Evolutionary conservation across 1,140 invertebrate species (phyloP), one percentile per base, ranked within the genome.

Genomic region (Elymnias hypermnestra): DNA sequence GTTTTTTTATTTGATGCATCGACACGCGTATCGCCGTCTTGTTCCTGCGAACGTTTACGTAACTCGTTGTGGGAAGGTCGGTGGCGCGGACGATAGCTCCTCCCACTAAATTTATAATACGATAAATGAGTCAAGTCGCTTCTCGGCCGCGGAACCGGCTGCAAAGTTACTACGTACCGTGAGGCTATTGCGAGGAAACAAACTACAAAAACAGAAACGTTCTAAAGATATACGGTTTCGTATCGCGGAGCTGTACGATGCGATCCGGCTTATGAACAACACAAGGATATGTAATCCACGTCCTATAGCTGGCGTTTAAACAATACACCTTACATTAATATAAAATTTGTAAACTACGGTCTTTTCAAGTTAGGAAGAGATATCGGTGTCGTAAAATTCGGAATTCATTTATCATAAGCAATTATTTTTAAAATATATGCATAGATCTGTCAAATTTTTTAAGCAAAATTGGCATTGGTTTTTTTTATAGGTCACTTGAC

Each of bases 41-140:
- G 62, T 74, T 78, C 65, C 40, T 63, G 48, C 63, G 56, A 33
- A 39, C 44, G 44, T 39, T 52, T 49, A 57, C 53, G 57, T 45
- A 58, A 65, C 54, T 61, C 59, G 43, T 66, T 72, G 76, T 75
- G 76, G 76, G 68, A 70, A 81, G 75, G 73, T 63, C 63, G 58
- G 47, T 60, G 37, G 57, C 46, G 60, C 59, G 60, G 46, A 42
- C 62, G 48, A 67, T 72, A 47, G 63, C 81, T 72, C 81, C 81
- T 66, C 81, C 81, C 78, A 84, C 73, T 63, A 76, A 73, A 76
- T 77, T 74, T 72, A 77, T 79, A 79, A 78, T 74, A 69, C 77
- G 71, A 78, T 78, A 82, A 81, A 81, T 77, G 73, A 81, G 63
- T 64, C 61, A 76, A 74, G 63, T 62, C 62, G 63, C 51, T 52